These are phyloP conservation scores for Heliconius ethilla DNA, from an alignment of 2,888 invertebrate genomes.

Conservation along the genomic window DNA sequence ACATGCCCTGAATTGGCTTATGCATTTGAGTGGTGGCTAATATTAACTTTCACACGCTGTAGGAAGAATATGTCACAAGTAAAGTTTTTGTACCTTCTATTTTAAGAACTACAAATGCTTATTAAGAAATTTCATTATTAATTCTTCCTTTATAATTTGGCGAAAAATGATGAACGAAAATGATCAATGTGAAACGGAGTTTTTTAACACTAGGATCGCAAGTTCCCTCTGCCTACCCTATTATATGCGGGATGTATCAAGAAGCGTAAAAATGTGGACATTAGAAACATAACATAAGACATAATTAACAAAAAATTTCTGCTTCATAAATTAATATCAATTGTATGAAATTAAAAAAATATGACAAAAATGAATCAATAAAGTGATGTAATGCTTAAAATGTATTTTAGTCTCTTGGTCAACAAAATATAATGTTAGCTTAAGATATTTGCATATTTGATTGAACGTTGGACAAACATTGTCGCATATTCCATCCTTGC, in stretches of 20 bases:
- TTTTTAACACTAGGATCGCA: not conserved
- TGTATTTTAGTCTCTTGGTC: conserved; percentile 28
- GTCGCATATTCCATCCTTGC: conserved; percentile 30
- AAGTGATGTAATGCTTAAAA: not conserved
- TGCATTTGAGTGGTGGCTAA: too few relatives aligned
- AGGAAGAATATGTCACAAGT: too few relatives aligned
- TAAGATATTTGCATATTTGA: conserved; percentile 66
- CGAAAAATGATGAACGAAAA: not conserved
- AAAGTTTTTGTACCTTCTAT: too few relatives aligned
- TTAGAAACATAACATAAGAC: too few relatives aligned
- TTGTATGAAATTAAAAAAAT: not conserved
- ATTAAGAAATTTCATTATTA: too few relatives aligned
- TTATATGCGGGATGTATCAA: not conserved
- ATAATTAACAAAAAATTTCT: too few relatives aligned
- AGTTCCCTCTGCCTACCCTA: not conserved
- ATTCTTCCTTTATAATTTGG: too few relatives aligned
- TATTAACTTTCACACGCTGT: too few relatives aligned
- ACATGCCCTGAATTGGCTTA: too few relatives aligned
- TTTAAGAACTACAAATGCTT: too few relatives aligned
- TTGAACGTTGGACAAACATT: conserved; percentile 59
- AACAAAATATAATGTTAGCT: conserved; percentile 43
- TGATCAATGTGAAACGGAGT: not conserved
- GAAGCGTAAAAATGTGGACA: not conserved
- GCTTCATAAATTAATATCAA: too few relatives aligned
- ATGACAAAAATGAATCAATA: not conserved